phyloP scores from a whole-genome alignment of 2,888 invertebrate genomes.

The Eristalis tenax region DNA sequence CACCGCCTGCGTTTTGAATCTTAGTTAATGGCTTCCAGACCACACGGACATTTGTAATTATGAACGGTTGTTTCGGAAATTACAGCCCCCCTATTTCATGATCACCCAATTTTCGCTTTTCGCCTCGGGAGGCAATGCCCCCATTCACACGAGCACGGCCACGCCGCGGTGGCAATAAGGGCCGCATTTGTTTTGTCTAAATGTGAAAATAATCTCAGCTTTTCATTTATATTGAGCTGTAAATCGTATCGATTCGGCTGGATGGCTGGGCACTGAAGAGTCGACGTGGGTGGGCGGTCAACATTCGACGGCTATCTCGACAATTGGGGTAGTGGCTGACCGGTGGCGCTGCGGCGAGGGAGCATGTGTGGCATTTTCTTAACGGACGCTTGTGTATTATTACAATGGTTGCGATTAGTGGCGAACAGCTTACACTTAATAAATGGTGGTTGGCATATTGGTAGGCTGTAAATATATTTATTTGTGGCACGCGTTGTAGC shows the following conservation, averaged over 20 bases:
- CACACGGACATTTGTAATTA: conserved; percentile 59
- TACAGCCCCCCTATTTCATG: conserved; percentile 19
- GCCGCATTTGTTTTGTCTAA: conserved; percentile 27
- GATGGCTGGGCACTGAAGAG: not conserved
- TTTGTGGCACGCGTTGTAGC: not conserved
- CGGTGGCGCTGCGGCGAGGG: not conserved
- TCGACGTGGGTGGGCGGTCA: conserved; percentile 8
- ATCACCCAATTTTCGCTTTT: not conserved
- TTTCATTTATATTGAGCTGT: conserved; percentile 48
- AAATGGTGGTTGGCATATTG: conserved; percentile 23
- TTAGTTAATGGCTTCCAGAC: conserved; percentile 53
- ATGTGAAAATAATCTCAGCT: conserved; percentile 52
- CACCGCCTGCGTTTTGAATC: conserved; percentile 5
- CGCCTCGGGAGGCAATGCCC: not conserved
- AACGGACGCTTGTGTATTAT: conserved; percentile 1
- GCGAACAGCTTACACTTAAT: conserved; percentile 39
- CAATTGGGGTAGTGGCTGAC: not conserved
- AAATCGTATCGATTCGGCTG: conserved; percentile 52
- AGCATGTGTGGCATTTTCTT: conserved; percentile 1
- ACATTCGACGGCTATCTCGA: conserved; percentile 6
- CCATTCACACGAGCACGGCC: not conserved
- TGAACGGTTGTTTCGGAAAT: conserved; percentile 51
- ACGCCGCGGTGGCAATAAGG: conserved; percentile 16
- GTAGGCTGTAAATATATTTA: not conserved
- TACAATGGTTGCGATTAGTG: conserved; percentile 49